phyloP scores from a whole-genome alignment of 1,140 invertebrate species.

The Aphelenchoides fujianensis region DNA sequence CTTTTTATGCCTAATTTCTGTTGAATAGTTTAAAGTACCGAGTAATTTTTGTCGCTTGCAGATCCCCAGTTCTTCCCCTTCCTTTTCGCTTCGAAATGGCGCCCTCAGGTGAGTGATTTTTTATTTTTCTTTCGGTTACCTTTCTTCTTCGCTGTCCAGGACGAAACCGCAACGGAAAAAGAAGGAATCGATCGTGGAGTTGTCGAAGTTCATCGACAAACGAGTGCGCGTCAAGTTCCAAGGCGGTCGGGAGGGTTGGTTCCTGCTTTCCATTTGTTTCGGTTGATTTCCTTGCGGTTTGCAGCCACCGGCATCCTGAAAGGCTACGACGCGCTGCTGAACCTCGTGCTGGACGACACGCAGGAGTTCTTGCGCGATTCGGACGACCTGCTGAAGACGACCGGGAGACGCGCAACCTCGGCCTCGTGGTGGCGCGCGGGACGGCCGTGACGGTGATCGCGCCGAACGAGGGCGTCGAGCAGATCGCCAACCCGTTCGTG shows the following conservation, averaged over 20 bases:
- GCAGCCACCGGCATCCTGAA: conserved; percentile 86
- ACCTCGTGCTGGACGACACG: conserved; percentile 93
- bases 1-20: too few species aligned
- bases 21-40: too few species aligned
- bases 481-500: conserved; percentile 95
- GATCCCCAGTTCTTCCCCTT: too few species aligned
- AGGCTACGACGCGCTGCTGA: conserved; percentile 92
- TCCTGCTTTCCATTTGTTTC: too few species aligned
- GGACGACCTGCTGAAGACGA: conserved; percentile 92
- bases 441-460: conserved; percentile 78
- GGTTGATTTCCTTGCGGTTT: too few species aligned
- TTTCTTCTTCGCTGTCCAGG: conserved; percentile 28
- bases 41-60: too few species aligned
- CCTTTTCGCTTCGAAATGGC: too few species aligned
- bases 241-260: conserved; percentile 86
- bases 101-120: too few species aligned
- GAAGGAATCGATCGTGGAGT: conserved; percentile 94
- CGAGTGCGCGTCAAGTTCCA: conserved; percentile 96
- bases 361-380: conserved; percentile 91
- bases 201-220: conserved; percentile 95
- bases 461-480: conserved; percentile 95
- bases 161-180: conserved; percentile 75
- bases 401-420: conserved; percentile 88
- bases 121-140: too few species aligned
- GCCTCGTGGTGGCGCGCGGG: conserved; percentile 92